These are phyloP conservation scores for Cryptoleucopteryx plumbea DNA, from an alignment of 2,113 vertebrate species.

Conservation along the genomic window DNA sequence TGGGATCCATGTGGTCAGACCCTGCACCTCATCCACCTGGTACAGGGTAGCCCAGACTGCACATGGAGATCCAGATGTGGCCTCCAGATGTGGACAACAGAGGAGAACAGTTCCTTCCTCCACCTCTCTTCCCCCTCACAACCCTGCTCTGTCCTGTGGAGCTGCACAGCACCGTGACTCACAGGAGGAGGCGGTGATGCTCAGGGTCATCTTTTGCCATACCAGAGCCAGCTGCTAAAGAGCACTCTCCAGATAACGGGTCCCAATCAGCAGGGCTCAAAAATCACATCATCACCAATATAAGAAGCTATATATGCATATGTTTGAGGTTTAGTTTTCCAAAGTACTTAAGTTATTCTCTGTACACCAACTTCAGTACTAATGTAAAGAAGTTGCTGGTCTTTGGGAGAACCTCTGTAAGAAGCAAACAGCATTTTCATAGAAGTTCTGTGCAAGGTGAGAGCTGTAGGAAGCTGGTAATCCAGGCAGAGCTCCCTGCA, in stretches of 20 bases:
- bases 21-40: accelerated
- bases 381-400: background rate
- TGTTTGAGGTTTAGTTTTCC: background rate
- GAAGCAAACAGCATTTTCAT: background rate
- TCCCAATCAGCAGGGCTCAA: accelerated
- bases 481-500: background rate
- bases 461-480: background rate
- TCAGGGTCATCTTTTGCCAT: background rate
- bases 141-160: background rate
- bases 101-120: background rate
- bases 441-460: background rate
- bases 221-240: background rate
- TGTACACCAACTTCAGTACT: background rate
- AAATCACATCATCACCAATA: background rate
- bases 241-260: background rate
- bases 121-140: background rate
- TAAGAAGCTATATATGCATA: background rate
- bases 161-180: accelerated
- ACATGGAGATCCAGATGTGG: background rate
- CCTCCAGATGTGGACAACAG: background rate
- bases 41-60: background rate
- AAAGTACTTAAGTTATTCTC: background rate
- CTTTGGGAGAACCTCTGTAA: background rate
- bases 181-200: background rate
- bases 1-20: accelerated